phyloP scores from a whole-genome alignment of 2,888 invertebrate genomes.

The Drosophila austrosaltans region DNA sequence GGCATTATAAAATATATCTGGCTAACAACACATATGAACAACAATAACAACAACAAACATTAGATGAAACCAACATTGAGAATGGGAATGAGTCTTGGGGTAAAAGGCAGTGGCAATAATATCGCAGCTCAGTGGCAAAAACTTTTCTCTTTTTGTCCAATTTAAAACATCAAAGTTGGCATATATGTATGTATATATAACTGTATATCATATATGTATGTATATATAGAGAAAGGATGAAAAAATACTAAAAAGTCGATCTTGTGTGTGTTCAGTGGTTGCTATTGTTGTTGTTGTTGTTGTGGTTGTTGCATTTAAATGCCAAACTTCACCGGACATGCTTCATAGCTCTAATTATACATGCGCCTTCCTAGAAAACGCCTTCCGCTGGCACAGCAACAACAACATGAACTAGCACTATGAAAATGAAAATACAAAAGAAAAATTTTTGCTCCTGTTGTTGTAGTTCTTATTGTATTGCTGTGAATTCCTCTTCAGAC shows the following conservation, averaged over 20 bases:
- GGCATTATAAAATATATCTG: constrained; percentile 72
- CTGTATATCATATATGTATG: not conserved
- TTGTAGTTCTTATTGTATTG: constrained; percentile 31
- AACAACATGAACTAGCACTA: constrained; percentile 22
- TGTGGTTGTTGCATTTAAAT: constrained; percentile 71
- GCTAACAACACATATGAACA: constrained; percentile 33
- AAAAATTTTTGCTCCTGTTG: constrained; percentile 16
- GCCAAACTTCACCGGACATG: constrained; percentile 78
- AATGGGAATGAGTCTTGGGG: not conserved
- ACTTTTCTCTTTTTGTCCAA: constrained; percentile 54
- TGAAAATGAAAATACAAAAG: constrained; percentile 22
- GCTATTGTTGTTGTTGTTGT: constrained; percentile 28
- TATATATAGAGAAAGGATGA: not conserved
- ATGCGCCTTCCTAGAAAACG: constrained; percentile 72
- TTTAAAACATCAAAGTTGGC: constrained; percentile 61
- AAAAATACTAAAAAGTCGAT: constrained; percentile 44
- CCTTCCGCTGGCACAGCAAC: constrained; percentile 57
- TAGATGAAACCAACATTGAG: constrained; percentile 16
- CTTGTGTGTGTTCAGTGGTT: constrained; percentile 28
- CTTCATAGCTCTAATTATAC: constrained; percentile 80
- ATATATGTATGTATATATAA: constrained; percentile 19
- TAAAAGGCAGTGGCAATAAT: constrained; percentile 56
- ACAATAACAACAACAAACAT: constrained; percentile 1
- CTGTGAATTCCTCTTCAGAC: constrained; percentile 19
- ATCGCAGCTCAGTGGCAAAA: constrained; percentile 41